A percentile compares a stretch with the other conserved stretches of the same genome.
phyloP scores from a whole-genome alignment of 2,888 invertebrate species.

The Hesperia comma region DNA sequence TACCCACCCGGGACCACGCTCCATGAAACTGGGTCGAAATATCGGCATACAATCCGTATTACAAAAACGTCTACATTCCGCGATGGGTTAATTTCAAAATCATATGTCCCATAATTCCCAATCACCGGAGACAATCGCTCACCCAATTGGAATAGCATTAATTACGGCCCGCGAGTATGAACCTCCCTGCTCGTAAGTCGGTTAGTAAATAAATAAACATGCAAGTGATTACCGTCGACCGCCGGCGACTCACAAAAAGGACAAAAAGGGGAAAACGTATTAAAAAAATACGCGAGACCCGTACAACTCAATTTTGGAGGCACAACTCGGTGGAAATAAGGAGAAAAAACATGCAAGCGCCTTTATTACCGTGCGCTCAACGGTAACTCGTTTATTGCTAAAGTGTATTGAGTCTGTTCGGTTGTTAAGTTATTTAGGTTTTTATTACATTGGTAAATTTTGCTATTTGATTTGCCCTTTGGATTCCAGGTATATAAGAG shows the following conservation, averaged over 20 bases:
- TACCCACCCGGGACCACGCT: too few species aligned
- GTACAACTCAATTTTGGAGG: conserved; percentile 83
- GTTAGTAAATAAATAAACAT: conserved; percentile 77
- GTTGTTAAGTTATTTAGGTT: too few species aligned
- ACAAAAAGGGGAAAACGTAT: conserved; percentile 43
- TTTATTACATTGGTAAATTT: too few species aligned
- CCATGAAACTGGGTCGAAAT: too few species aligned
- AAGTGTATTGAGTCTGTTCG: background rate
- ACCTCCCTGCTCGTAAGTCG: conserved; percentile 47
- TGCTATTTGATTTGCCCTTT: too few species aligned
- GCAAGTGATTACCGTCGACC: conserved; percentile 74
- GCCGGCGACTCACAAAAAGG: conserved; percentile 72
- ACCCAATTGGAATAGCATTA: conserved; percentile 30
- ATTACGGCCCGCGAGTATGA: conserved; percentile 28
- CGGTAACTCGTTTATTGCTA: conserved; percentile 10
- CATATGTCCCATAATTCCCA: conserved; percentile 5
- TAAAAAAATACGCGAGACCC: conserved; percentile 60
- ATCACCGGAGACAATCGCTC: conserved; percentile 24
- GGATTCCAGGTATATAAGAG: too few species aligned
- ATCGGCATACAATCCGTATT: too few species aligned
- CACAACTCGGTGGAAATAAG: conserved; percentile 73
- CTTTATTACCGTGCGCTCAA: conserved; percentile 61
- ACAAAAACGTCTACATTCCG: too few species aligned
- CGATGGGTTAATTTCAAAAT: too few species aligned
- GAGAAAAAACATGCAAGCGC: conserved; percentile 60